Evolutionary conservation across 2,888 invertebrate genomes (phyloP), one percentile per base, ranked within the genome.

Genomic region (Dryobota labecula): DNA sequence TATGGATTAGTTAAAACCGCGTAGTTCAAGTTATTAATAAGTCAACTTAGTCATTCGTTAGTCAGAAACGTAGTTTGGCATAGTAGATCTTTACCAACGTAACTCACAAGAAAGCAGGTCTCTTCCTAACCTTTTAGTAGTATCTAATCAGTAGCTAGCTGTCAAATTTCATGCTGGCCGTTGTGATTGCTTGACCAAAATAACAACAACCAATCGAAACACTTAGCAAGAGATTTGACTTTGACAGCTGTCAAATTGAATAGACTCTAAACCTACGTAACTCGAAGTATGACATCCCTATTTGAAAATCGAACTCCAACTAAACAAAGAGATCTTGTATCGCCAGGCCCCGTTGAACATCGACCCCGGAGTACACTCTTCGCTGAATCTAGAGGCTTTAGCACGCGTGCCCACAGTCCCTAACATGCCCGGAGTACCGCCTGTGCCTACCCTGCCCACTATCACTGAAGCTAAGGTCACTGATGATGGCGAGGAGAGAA

Each of bases 341-440:
- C 77, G 80, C 73, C 93, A 96, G 96, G 96, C 96, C 80, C 98
- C 98, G 43, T 96, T 99, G 80, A 99, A 99, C 94, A 97, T 98
- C 79, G 99, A 99, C 95, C 99, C 99, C 7, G 99, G 99, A 65
- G 99, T 99, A 61, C 99, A 99, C 93, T 99, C 98, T 70, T 98
- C 98, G 90, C 97, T 99, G 88, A 98, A 98, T 93, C 96, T 99
- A 90, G 99, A 99, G 92, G 96, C 95, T 20, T 82, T 96, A 76
- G 96, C 95, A 60, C 92, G 96, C 2, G 96, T 96, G 80, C 96
- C 96, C 74, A 96, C 98, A 92, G 89, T 97, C 96, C 92, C 98
- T 96, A 91, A 98, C 97, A 97, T 98, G 91, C 98, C 97, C 53
- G 97, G 98, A 72, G 97, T 98, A 88, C 98, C 98, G 77, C 97